Percentiles rank a stretch among this genome's conserved stretches.
phyloP scores from a whole-genome alignment of 2,797 vertebrate genomes.

The Halcyon badia region DNA sequence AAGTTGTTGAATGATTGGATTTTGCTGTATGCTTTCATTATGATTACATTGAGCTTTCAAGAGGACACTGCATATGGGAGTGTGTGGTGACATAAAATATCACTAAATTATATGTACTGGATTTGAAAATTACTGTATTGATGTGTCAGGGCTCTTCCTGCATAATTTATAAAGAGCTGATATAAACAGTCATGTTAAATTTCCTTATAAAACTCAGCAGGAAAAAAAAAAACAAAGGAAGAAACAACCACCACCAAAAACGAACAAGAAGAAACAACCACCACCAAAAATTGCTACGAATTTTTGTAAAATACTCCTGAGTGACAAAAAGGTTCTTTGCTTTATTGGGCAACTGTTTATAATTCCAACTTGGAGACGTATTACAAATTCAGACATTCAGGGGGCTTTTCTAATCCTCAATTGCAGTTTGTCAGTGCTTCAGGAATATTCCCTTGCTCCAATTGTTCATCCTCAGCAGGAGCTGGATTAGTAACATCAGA shows the following conservation, averaged over 20 bases:
- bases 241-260: not conserved
- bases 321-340: not conserved
- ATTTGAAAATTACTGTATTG: not conserved
- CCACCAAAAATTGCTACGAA: not conserved
- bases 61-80: not conserved
- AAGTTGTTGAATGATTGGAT: not conserved
- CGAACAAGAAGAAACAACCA: not conserved
- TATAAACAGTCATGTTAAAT: not conserved
- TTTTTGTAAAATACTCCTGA: not conserved
- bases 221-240: not conserved
- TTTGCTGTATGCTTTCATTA: not conserved
- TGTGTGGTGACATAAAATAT: not conserved
- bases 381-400: conserved; percentile 63
- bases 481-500: conserved; percentile 74
- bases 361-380: conserved; percentile 25
- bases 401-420: conserved; percentile 66
- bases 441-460: conserved; percentile 66
- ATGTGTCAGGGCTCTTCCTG: not conserved
- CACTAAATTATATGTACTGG: not conserved
- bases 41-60: not conserved
- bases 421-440: conserved; percentile 65
- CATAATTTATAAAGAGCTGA: not conserved
- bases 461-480: conserved; percentile 71
- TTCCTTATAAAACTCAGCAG: not conserved
- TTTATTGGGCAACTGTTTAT: conserved; percentile 34